Evolutionary conservation across 2,113 vertebrate genomes (phyloP), one percentile per base, ranked within the genome.

Genomic region (Urocitellus parryii): DNA sequence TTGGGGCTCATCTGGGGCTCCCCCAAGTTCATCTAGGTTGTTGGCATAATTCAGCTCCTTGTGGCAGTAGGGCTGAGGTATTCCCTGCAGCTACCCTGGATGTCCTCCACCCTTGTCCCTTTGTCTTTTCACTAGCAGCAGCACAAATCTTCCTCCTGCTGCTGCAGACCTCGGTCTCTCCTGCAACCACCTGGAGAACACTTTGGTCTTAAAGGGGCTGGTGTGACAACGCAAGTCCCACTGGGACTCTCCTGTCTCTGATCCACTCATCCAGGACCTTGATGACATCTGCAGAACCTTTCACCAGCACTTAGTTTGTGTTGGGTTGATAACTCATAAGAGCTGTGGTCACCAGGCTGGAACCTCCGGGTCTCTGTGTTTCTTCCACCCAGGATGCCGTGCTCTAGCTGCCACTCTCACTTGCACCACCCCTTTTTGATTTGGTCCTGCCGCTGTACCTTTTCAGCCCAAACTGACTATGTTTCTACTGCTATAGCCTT

Each of bases 361-460:
- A 13, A 25, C 18, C 27, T 32, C 4, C 16, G 37, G 18, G 53
- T 51, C 42, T 9, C 58, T 39, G 18, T 8, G 8, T 8, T 61
- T 25, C 17, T n/a, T 67, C 29, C 63, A 32, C 34, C 63, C 32
- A 39, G 73, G 45, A 58, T 24, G 22, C 67, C 3, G 0, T 14
- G 39, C 37, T 29, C 45, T 20, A 4, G 37, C 51, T 48, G 67
- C 84, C 42, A 13, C 17, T 39, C 76, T 61, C 12, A 22, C 6
- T 29, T 37, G 9, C n/a, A 67, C 1, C 9, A 27, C 6, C 63
- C 37, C 0, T 6, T 11, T 24, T 37, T 25, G 3, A 6, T 37
- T 53, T 78, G 51, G 27, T 45, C 29, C 53, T 24, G 13, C 8
- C 27, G 24, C 22, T 20, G 2, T 16, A 7, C 37, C 20, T 63